phyloP scores from a whole-genome alignment of 2,797 vertebrate species.

The Alectoris magna region DNA sequence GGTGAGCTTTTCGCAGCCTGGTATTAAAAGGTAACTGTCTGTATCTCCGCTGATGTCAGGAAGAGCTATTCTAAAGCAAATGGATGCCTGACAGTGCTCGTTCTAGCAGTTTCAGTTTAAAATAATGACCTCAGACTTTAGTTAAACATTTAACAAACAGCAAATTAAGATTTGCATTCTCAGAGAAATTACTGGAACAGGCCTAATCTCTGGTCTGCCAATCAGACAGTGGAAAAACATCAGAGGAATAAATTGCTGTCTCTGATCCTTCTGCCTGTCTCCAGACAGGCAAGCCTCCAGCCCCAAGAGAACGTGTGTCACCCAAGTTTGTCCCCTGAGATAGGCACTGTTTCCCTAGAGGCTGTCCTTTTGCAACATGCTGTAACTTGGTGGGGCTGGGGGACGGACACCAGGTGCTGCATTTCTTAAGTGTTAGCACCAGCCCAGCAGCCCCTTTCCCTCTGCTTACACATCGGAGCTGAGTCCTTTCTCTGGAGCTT shows the following conservation, averaged over 20 bases:
- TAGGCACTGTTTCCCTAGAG: background rate
- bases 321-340: background rate
- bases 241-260: conserved; percentile 11
- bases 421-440: background rate
- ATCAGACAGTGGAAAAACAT: conserved; percentile 34
- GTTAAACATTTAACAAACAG: conserved; percentile 57
- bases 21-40: conserved; percentile 72
- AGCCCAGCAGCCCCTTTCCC: background rate
- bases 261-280: background rate
- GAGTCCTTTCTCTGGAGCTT: background rate
- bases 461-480: background rate
- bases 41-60: conserved; percentile 64
- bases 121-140: conserved; percentile 63
- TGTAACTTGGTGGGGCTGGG: background rate
- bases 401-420: rapidly evolving
- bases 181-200: conserved; percentile 57
- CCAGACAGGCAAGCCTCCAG: background rate
- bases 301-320: background rate
- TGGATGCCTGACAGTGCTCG: conserved; percentile 67
- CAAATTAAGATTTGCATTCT: conserved; percentile 56
- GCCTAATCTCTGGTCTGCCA: conserved; percentile 53
- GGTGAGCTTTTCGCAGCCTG: conserved; percentile 66
- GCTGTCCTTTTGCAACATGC: background rate
- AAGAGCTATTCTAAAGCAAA: conserved; percentile 73
- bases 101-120: conserved; percentile 41